A percentile compares a stretch with the other conserved stretches of the same genome.
These are phyloP conservation scores for Gopherus evgoodei DNA, from an alignment of 2,113 vertebrate genomes.

Conservation along the genomic window DNA sequence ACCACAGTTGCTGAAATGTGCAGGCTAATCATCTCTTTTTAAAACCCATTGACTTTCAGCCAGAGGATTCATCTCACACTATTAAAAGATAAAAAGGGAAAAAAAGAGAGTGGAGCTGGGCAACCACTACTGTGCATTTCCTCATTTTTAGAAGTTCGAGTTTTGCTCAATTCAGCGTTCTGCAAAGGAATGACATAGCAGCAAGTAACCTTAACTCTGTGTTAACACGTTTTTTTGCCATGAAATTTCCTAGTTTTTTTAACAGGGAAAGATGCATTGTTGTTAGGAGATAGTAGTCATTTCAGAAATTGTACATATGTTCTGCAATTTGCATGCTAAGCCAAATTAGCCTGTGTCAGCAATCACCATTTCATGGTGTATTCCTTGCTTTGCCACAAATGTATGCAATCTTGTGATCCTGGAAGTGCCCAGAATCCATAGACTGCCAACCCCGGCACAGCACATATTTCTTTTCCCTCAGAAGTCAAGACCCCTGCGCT, in stretches of 20 bases:
- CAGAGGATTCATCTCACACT: not conserved
- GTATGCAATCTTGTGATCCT: not conserved
- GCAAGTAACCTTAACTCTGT: not conserved
- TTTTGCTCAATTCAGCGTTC: not conserved
- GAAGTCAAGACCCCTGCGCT: not conserved
- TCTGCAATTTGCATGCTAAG: not conserved
- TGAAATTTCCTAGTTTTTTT: not conserved
- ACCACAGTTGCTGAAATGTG: not conserved
- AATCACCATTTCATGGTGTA: not conserved
- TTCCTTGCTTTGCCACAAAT: not conserved
- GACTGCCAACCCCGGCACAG: not conserved
- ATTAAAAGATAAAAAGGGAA: not conserved
- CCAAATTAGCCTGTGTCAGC: not conserved
- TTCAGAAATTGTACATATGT: not conserved
- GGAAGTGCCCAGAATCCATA: too few species aligned
- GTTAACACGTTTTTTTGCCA: not conserved
- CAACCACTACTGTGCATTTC: not conserved
- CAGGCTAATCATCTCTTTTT: not conserved
- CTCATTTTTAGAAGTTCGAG: not conserved
- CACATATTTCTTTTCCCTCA: not conserved
- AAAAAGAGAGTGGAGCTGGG: not conserved
- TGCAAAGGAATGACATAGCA: not conserved
- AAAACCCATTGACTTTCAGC: not conserved
- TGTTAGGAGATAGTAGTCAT: not conserved
- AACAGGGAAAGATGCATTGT: not conserved